Percentiles rank a stretch among this genome's conserved stretches.
Conservation (phyloP, 2,113 vertebrate genomes). For the Charina bottae region DNA sequence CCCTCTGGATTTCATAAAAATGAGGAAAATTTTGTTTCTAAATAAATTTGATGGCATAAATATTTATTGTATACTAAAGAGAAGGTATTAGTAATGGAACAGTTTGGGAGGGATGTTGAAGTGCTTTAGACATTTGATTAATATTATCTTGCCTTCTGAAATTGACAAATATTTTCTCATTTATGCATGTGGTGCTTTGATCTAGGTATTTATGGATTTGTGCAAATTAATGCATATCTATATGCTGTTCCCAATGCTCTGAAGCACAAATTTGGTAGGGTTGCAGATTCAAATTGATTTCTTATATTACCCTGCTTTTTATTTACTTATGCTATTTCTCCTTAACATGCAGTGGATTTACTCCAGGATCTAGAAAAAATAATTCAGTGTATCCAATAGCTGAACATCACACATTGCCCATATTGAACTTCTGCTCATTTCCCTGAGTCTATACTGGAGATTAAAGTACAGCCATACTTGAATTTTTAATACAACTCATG, state of each 20-base stretch:
- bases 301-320: background rate
- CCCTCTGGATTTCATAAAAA: background rate
- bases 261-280: background rate
- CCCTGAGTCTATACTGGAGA: background rate
- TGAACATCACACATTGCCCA: background rate
- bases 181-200: background rate
- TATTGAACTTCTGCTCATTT: background rate
- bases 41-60: background rate
- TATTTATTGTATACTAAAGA: background rate
- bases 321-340: background rate
- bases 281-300: background rate
- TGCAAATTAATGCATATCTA: background rate
- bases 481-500: background rate
- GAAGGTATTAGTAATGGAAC: background rate
- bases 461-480: background rate
- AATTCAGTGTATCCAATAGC: background rate
- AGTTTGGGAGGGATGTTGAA: background rate
- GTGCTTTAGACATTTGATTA: background rate
- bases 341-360: background rate
- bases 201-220: background rate
- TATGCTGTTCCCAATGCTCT: background rate
- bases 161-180: background rate
- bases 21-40: background rate
- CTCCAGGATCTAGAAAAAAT: background rate
- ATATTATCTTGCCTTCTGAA: background rate